These are phyloP conservation scores for Urocynchramus pylzowi DNA, from an alignment of 2,113 vertebrate genomes.

Conservation along the genomic window DNA sequence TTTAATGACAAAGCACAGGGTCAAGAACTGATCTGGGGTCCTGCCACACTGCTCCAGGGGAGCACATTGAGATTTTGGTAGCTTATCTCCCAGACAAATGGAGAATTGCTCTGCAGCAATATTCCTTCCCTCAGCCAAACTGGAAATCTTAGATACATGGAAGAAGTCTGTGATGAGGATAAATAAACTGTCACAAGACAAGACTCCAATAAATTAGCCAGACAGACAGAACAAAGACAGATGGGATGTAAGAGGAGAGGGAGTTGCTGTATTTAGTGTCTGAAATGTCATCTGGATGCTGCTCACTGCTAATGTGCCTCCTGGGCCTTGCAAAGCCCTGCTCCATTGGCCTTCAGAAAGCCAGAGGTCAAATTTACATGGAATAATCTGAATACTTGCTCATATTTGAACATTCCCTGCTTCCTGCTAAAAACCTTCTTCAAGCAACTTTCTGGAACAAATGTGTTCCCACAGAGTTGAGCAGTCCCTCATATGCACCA, in stretches of 20 bases:
- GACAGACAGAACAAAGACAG: neutral
- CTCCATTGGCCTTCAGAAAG: neutral
- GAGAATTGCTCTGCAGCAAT: neutral
- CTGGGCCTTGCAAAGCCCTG: neutral
- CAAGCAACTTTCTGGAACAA: neutral
- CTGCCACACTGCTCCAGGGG: no score
- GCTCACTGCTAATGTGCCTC: neutral
- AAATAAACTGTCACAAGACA: neutral
- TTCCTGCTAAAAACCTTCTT: neutral
- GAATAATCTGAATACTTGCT: neutral
- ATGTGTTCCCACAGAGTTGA: neutral
- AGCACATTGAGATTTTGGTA: neutral
- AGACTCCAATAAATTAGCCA: neutral
- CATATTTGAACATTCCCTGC: neutral
- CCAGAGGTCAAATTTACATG: neutral
- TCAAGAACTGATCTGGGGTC: neutral
- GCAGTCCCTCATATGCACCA: neutral
- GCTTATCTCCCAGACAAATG: neutral
- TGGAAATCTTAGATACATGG: neutral
- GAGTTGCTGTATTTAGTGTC: neutral
- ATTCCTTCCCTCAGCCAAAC: neutral
- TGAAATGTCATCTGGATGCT: neutral
- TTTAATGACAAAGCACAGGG: neutral
- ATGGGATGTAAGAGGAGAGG: neutral
- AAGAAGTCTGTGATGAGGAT: neutral